phyloP scores from a whole-genome alignment of 2,888 invertebrate species.

The Gonocerus acuteangulatus region DNA sequence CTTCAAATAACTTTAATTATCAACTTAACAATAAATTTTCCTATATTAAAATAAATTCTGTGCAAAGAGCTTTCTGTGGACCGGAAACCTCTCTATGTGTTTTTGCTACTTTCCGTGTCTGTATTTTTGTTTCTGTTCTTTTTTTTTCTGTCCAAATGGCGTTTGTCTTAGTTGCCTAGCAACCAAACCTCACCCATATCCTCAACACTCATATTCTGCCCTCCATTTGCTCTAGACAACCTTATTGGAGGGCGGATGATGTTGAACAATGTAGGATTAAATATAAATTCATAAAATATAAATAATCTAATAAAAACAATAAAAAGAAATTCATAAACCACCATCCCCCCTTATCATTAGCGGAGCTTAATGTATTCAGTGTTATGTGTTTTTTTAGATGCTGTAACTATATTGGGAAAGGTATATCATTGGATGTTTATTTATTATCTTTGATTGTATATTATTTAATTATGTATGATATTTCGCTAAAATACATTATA shows the following conservation, averaged over 20 bases:
- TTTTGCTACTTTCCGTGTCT: slow-evolving; percentile 23
- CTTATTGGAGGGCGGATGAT: background rate
- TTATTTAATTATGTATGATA: background rate
- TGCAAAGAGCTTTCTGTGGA: slow-evolving; percentile 1
- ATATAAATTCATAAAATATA: background rate
- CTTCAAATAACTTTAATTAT: background rate
- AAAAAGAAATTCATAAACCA: slow-evolving; percentile 1
- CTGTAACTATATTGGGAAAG: slow-evolving; percentile 37
- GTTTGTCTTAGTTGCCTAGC: slow-evolving; percentile 35
- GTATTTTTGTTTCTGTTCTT: slow-evolving; percentile 19
- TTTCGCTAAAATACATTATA: background rate
- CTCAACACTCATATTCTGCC: background rate
- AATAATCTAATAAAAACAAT: slow-evolving; percentile 21
- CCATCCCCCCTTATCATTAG: slow-evolving; percentile 20
- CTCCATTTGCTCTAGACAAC: background rate
- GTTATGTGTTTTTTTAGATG: slow-evolving; percentile 35
- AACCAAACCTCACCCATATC: slow-evolving; percentile 6
- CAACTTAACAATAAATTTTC: background rate
- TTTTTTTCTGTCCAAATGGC: slow-evolving; percentile 29
- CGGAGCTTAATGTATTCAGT: slow-evolving; percentile 33
- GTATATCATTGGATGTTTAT: slow-evolving; percentile 33
- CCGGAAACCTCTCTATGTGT: slow-evolving; percentile 18
- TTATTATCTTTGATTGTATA: slow-evolving; percentile 6
- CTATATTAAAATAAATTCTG: background rate
- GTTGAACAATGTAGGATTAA: background rate